A percentile compares a stretch with the other conserved stretches of the same genome.
These are phyloP conservation scores for Pristionchus entomophagus DNA, from an alignment of 2,888 invertebrate genomes.

Conservation along the genomic window DNA sequence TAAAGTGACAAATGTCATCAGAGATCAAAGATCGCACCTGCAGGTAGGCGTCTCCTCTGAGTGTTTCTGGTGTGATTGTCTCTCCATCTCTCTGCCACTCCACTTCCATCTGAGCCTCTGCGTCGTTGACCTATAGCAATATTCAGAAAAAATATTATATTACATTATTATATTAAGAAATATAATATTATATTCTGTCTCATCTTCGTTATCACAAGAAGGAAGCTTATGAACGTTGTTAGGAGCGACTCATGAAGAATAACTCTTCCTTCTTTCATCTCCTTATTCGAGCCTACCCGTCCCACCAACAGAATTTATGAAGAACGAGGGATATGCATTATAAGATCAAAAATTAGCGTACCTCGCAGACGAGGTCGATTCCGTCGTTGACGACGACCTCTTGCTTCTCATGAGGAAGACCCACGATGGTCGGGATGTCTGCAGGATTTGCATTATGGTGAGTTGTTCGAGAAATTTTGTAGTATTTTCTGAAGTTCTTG, in stretches of 20 bases:
- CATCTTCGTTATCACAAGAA: too few species aligned
- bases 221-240: too few species aligned
- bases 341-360: conserved; percentile 49
- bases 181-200: too few species aligned
- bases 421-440: conserved; percentile 64
- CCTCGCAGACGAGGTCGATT: conserved; percentile 61
- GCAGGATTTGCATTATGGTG: background rate
- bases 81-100: conserved; percentile 72
- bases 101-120: conserved; percentile 57
- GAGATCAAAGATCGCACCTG: conserved; percentile 49
- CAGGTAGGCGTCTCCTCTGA: conserved; percentile 60
- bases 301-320: too few species aligned
- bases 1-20: background rate
- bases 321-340: too few species aligned
- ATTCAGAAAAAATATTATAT: background rate
- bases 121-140: conserved; percentile 5
- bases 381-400: conserved; percentile 60
- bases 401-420: conserved; percentile 56
- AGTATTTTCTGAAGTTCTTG: too few species aligned
- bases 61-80: conserved; percentile 57
- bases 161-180: too few species aligned
- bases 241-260: too few species aligned
- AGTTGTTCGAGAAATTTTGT: too few species aligned
- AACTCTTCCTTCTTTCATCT: too few species aligned
- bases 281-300: too few species aligned